These are phyloP conservation scores for Steinernema feltiae DNA, from an alignment of 1,140 invertebrate species.

Conservation along the genomic window DNA sequence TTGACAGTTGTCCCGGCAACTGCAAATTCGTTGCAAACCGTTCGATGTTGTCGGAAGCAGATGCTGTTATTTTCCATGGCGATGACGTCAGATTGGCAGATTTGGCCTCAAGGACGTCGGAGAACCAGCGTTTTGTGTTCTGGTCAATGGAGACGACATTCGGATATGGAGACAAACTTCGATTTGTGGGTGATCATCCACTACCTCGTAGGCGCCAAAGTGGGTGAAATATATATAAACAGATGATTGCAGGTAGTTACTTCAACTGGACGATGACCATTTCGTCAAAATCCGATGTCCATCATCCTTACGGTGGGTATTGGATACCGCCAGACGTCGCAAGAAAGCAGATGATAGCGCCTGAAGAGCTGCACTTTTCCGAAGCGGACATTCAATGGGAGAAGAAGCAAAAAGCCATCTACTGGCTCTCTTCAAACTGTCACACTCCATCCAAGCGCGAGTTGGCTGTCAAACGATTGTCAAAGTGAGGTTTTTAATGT, in stretches of 20 bases:
- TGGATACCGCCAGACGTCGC: constrained; percentile 23
- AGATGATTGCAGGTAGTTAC: constrained; percentile 25
- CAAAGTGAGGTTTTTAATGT: constrained; percentile 25
- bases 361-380: neutral
- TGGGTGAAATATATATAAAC: too few species aligned
- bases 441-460: constrained; percentile 27
- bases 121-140: constrained; percentile 8
- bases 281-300: constrained; percentile 58
- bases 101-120: neutral
- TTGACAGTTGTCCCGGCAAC: neutral
- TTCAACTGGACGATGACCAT: constrained; percentile 68
- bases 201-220: neutral
- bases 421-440: constrained; percentile 36
- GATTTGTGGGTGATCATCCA: too few species aligned
- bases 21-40: constrained; percentile 8
- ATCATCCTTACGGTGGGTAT: constrained; percentile 52
- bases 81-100: neutral
- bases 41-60: neutral
- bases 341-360: neutral
- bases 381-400: neutral
- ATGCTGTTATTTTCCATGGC: constrained; percentile 20
- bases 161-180: neutral
- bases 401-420: constrained; percentile 22
- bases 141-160: constrained; percentile 12
- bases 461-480: constrained; percentile 24